phyloP scores from a whole-genome alignment of 2,888 invertebrate species.

The Osmoderma eremita region DNA sequence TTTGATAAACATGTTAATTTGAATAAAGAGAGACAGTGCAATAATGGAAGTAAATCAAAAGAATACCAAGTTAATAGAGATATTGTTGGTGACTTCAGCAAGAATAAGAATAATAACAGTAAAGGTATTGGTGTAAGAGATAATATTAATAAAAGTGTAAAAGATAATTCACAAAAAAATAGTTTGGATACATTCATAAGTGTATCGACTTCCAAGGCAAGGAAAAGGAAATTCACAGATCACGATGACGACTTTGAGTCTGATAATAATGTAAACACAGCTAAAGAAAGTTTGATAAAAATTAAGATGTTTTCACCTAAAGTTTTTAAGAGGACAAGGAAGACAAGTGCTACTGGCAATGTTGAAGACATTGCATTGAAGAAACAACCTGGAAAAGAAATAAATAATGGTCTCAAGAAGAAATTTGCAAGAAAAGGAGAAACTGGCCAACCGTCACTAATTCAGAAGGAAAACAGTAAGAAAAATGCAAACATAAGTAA shows the following conservation, averaged over 20 bases:
- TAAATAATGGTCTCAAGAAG: background rate
- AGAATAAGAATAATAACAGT: background rate
- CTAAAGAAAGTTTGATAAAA: slow-evolving; percentile 26
- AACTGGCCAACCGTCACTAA: no score
- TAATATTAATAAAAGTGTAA: background rate
- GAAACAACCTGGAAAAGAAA: background rate
- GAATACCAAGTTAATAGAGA: background rate
- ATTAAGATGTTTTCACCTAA: slow-evolving; percentile 40
- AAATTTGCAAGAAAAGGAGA: background rate
- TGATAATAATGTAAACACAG: slow-evolving; percentile 34
- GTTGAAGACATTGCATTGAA: slow-evolving; percentile 25
- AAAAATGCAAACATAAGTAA: background rate
- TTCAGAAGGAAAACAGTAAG: background rate
- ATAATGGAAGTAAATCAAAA: slow-evolving; percentile 60
- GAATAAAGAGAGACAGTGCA: slow-evolving; percentile 51
- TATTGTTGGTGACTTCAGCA: background rate
- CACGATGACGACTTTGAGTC: slow-evolving; percentile 17
- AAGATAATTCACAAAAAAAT: slow-evolving; percentile 45
- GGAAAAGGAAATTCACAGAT: slow-evolving; percentile 25
- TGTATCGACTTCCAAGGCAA: background rate
- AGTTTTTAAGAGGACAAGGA: slow-evolving; percentile 32
- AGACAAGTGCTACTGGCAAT: background rate
- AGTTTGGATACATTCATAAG: slow-evolving; percentile 56
- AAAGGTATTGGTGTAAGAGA: background rate
- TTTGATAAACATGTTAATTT: slow-evolving; percentile 39